A percentile compares a stretch with the other conserved stretches of the same genome.
Evolutionary conservation across 35 echinoderm and acorn worm species (phyloP).

Genomic region (Acanthaster planci): DNA sequence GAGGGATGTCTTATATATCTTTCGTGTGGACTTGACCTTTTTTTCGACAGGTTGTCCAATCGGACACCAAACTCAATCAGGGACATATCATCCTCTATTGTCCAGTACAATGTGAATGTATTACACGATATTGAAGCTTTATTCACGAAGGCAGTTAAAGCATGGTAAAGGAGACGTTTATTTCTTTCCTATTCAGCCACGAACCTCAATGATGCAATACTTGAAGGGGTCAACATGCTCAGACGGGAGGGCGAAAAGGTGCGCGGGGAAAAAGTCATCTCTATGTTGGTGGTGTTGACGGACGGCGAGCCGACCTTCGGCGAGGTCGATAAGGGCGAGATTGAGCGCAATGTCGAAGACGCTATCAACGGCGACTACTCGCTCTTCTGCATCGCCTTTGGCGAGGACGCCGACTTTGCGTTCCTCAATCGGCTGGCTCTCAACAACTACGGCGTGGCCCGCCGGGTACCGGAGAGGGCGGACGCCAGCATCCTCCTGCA

Average conservation of each 20-base stretch:
- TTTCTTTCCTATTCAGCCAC: conserved; percentile 50
- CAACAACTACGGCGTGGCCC: conserved; percentile 85
- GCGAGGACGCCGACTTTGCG: conserved; percentile 76
- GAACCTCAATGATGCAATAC: conserved; percentile 78
- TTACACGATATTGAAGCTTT: too few species aligned
- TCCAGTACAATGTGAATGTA: too few species aligned
- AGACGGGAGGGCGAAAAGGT: conserved; percentile 52
- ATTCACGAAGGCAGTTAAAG: too few species aligned
- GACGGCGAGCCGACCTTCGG: conserved; percentile 93
- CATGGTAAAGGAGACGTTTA: too few species aligned
- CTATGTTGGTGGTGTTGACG: conserved; percentile 90
- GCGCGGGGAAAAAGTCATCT: conserved; percentile 62
- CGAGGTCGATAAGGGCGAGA: conserved; percentile 58
- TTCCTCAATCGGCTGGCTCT: conserved; percentile 87
- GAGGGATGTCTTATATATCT: too few species aligned
- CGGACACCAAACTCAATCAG: too few species aligned
- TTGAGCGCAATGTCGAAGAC: conserved; percentile 70
- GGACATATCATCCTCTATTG: too few species aligned
- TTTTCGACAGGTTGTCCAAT: too few species aligned
- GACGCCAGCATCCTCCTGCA: conserved; percentile 83
- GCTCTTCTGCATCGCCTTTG: conserved; percentile 89
- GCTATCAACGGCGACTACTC: conserved; percentile 90
- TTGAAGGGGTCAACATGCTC: conserved; percentile 73
- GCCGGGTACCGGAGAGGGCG: conserved; percentile 77
- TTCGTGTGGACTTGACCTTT: too few species aligned